Evolutionary conservation across 2,113 vertebrate genomes (phyloP).

Genomic region (Epinephelus lanceolatus): DNA sequence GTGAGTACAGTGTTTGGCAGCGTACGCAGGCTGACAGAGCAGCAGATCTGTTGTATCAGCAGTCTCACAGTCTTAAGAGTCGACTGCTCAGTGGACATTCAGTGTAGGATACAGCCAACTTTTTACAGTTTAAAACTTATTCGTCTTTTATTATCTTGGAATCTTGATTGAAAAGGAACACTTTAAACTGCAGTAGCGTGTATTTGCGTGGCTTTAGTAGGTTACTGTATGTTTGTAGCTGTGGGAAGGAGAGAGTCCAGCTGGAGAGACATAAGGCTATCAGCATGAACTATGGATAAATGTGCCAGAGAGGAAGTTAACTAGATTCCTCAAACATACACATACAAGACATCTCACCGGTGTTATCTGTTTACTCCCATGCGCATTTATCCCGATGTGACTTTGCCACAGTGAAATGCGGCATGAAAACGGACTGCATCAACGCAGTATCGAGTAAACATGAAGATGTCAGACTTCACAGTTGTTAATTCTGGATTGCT

Average conservation of each 20-base stretch:
- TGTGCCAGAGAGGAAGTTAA: slow-evolving; percentile 82
- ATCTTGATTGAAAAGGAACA: slow-evolving; percentile 14
- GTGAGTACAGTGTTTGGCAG: slow-evolving; percentile 48
- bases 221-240: slow-evolving; percentile 61
- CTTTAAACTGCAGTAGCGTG: slow-evolving; percentile 32
- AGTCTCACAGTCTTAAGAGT: neutral
- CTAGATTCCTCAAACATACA: slow-evolving; percentile 71
- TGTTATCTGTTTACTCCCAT: slow-evolving; percentile 51
- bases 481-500: neutral
- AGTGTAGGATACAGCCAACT: neutral
- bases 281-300: slow-evolving; percentile 76
- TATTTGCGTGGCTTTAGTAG: slow-evolving; percentile 38
- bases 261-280: slow-evolving; percentile 85
- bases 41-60: slow-evolving; percentile 16
- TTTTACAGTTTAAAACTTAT: neutral
- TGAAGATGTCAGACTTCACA: neutral
- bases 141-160: neutral
- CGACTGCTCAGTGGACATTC: neutral
- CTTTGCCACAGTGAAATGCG: neutral
- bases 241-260: slow-evolving; percentile 75
- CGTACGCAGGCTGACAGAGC: slow-evolving; percentile 21
- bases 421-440: neutral
- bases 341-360: slow-evolving; percentile 55
- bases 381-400: slow-evolving; percentile 32
- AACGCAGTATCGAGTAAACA: neutral